Evolutionary conservation across 2,888 invertebrate species (phyloP), one percentile per base, ranked within the genome.

Genomic region (Gasteruption jaculator): DNA sequence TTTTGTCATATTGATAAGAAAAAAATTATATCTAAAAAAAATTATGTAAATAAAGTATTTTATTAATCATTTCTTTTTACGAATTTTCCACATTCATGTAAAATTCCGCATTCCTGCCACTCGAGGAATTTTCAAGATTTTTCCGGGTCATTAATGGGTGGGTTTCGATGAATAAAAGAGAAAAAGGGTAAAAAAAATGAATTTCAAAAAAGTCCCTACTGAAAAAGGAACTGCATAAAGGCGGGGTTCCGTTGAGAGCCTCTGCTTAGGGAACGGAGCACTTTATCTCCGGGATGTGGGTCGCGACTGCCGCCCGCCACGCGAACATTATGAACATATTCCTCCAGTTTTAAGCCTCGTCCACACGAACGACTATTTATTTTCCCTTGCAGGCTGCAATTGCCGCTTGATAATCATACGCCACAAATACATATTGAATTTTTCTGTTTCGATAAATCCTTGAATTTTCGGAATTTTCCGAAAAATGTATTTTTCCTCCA

Each of bases 221-320:
- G 32, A 37, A 37, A 32, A 15, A 27, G 11, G 14, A 5, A 5
- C 11, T 27, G n/a, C n/a, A 27, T 38, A 53, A 57, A 66, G 68
- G 66, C 63, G 68, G 62, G 63, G 67, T 60, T 56, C 50, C 53
- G 54, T 57, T 66, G 68, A 68, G 68, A 65, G 60, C 61, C 67
- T 38, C 67, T 66, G 63, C 20, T 38, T 43, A 50, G 53, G 55
- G 63, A 58, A 62, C 53, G 57, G 53, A 63, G 66, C 57, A 63
- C 63, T 65, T 65, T 64, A 65, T 65, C 61, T 62, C 54, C 59
- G 54, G 58, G 68, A 67, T 67, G 67, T 68, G 65, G 68, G 68
- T 68, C 66, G 68, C 61, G 58, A 62, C 56, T 60, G 63, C 61
- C 60, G 63, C 60, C 61, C 60, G 67, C 64, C 65, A 63, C 61